Percentiles rank a stretch among this genome's conserved stretches.
Conservation (phyloP, 2,888 invertebrate genomes). For the Tipula unca region DNA sequence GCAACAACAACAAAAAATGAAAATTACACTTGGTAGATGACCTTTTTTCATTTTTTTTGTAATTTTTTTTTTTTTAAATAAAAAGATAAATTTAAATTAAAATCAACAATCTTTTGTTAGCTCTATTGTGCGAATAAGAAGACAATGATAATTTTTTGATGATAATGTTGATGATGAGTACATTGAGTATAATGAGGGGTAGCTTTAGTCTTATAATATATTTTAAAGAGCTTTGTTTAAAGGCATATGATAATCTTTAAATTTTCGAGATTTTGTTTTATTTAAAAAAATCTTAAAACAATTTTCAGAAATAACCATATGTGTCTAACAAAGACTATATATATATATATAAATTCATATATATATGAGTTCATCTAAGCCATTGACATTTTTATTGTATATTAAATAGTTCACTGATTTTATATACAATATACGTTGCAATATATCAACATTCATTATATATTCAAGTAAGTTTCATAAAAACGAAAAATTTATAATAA, state of each 20-base stretch:
- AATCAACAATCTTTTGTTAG: conserved; percentile 14
- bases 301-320: not conserved
- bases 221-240: not conserved
- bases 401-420: not conserved
- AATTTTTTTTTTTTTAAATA: not conserved
- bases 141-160: not conserved
- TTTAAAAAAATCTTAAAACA: not conserved
- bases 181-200: not conserved
- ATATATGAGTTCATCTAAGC: not conserved
- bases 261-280: not conserved
- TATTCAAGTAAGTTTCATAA: not conserved
- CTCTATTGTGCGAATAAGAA: not conserved
- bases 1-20: not conserved
- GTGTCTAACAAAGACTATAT: too few species aligned
- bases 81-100: conserved; percentile 8
- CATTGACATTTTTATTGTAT: not conserved
- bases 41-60: not conserved
- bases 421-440: too few species aligned
- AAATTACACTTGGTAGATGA: not conserved
- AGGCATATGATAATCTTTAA: not conserved
- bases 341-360: too few species aligned
- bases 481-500: not conserved
- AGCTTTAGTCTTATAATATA: not conserved
- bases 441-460: not conserved
- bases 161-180: not conserved